Base-by-base conservation (phyloP, 2,888 invertebrate species). In the Drosophila melanosoma region DNA sequence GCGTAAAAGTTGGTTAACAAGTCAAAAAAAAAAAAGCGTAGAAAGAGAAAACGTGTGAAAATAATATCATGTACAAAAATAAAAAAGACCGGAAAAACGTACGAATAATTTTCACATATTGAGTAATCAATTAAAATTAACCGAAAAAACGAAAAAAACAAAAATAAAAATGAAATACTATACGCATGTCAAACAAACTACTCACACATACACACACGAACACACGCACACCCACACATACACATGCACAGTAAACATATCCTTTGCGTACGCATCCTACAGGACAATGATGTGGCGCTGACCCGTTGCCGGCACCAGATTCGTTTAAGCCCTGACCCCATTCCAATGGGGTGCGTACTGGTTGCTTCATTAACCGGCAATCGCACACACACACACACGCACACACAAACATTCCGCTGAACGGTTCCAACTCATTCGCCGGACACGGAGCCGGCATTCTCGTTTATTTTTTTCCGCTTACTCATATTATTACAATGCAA, bases 111-210 rank as follows among this genome's bases (percentile, higher is more conserved):
- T 85, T 76, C 69, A 69, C 74, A 89, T 76, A 89, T 87, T 82
- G 84, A 80, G 89, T 83, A 77, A 87, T 87, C 87, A 87, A 89
- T 90, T 89, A 90, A 87, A 89, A 87, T 88, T 90, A 90, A 88
- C 90, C 90, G 65, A 90, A 90, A 88, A 88, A 85, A 61, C 60
- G 35, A 56, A 38, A 74, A 88, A 79, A 70, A 61, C 60, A 23
- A 56, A 38, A 74, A 88, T 78, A 70, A 73, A 84, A 82, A 81
- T 73, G 58, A 82, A 78, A 80, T 73, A 62, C 67, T 59, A 61
- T 71, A 69, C 71, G 79, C 79, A 76, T 76, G 77, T 65, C 69
- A 64, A 74, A 71, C 63, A 71, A 81, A 79, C 78, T 79, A 79
- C 70, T 64, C 56, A 58, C 62, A 69, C 56, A 58, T 59, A 69